Evolutionary conservation across 2,888 invertebrate species (phyloP).

Genomic region (Polydrusus cervinus): DNA sequence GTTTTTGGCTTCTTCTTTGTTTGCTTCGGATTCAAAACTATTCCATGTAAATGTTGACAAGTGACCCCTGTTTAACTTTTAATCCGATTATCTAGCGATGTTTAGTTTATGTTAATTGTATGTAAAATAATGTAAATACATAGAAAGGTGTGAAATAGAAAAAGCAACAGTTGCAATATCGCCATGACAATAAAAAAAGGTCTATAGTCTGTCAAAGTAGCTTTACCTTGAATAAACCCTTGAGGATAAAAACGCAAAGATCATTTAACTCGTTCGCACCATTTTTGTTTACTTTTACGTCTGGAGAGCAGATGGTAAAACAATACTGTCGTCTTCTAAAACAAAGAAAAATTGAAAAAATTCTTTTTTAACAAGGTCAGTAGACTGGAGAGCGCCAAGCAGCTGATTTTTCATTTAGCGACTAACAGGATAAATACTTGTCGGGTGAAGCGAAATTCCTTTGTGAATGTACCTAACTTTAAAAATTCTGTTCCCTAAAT

Average conservation of each 20-base stretch:
- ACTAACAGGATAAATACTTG: too few species aligned
- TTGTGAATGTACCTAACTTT: too few species aligned
- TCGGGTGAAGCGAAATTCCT: too few species aligned
- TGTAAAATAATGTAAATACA: not conserved
- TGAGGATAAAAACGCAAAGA: slow-evolving; percentile 17
- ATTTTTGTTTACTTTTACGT: slow-evolving; percentile 35
- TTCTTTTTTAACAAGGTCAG: slow-evolving; percentile 36
- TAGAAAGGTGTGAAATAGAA: slow-evolving; percentile 9
- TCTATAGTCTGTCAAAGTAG: not conserved
- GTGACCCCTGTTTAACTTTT: not conserved
- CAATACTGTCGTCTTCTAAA: slow-evolving; percentile 34
- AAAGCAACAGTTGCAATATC: not conserved
- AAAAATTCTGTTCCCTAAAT: too few species aligned
- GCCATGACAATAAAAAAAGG: not conserved
- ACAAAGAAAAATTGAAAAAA: slow-evolving; percentile 31
- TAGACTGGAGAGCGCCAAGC: slow-evolving; percentile 34
- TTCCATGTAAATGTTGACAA: too few species aligned
- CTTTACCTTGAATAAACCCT: slow-evolving; percentile 12
- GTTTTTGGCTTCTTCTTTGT: too few species aligned
- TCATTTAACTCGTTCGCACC: slow-evolving; percentile 27
- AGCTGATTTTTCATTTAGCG: slow-evolving; percentile 13
- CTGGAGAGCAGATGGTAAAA: slow-evolving; percentile 41
- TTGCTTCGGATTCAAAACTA: too few species aligned
- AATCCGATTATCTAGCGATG: slow-evolving; percentile 4
- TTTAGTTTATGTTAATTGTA: slow-evolving; percentile 2